A percentile compares a stretch with the other conserved stretches of the same genome.
Conservation (phyloP, 2,113 vertebrate species). For the Noturus placidus region DNA sequence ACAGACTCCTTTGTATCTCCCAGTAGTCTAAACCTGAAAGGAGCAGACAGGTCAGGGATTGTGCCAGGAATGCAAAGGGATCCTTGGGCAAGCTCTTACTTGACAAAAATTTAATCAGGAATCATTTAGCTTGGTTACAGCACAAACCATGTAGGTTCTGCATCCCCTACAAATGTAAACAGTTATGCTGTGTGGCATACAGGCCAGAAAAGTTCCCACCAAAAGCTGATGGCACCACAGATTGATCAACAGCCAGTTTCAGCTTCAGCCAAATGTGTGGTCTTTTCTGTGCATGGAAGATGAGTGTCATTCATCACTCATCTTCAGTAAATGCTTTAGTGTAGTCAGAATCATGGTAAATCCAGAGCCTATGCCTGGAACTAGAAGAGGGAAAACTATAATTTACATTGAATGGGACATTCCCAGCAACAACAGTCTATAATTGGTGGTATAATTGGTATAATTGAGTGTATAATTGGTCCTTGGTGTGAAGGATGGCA, state of each 20-base stretch:
- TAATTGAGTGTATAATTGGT: background rate
- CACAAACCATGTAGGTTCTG: conserved; percentile 13
- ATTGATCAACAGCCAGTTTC: background rate
- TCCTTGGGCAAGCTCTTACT: conserved; percentile 47
- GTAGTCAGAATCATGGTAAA: background rate
- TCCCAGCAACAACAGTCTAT: background rate
- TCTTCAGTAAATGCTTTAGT: background rate
- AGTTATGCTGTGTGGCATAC: conserved; percentile 6
- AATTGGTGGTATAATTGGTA: too few species aligned
- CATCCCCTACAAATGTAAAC: conserved; percentile 30
- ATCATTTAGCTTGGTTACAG: conserved; percentile 7
- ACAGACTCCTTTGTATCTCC: conserved; percentile 32
- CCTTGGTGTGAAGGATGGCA: background rate
- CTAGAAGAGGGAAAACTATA: background rate
- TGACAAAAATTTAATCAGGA: conserved; percentile 57
- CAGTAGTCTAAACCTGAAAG: conserved; percentile 38
- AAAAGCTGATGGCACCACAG: background rate
- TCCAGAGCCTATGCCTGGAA: background rate
- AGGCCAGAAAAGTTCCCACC: background rate
- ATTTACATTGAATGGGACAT: background rate
- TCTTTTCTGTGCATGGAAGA: background rate
- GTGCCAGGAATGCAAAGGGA: conserved; percentile 31
- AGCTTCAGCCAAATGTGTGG: background rate
- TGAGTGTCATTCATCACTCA: background rate
- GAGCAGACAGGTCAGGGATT: conserved; percentile 56